phyloP scores from a whole-genome alignment of 2,113 vertebrate species.

The Trochalopteron elliotii region DNA sequence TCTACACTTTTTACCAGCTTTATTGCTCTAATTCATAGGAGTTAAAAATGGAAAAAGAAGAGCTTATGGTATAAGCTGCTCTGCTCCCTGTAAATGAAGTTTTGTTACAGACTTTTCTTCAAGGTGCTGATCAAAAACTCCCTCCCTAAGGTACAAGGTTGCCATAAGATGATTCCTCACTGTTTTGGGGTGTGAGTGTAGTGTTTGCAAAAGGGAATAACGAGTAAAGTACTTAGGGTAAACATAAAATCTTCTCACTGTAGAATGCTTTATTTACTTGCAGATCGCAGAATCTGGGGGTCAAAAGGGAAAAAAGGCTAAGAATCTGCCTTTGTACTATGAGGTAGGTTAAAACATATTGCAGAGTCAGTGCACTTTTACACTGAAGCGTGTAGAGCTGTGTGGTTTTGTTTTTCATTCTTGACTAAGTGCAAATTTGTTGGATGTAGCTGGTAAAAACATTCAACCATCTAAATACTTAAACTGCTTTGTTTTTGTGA shows the following conservation, averaged over 20 bases:
- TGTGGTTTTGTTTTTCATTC: background rate
- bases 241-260: background rate
- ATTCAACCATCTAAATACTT: background rate
- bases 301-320: constrained; percentile 75
- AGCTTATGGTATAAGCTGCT: background rate
- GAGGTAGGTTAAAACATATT: constrained; percentile 76
- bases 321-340: constrained; percentile 71
- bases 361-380: background rate
- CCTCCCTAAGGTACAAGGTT: background rate
- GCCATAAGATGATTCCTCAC: background rate
- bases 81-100: background rate
- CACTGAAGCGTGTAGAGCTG: background rate
- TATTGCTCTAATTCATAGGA: background rate
- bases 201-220: background rate
- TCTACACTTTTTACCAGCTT: background rate
- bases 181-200: background rate
- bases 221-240: background rate
- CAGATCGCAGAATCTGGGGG: constrained; percentile 80
- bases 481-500: background rate
- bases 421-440: background rate
- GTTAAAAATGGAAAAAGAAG: background rate
- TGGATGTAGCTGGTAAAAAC: background rate
- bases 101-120: background rate
- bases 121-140: background rate
- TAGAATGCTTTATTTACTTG: constrained; percentile 24